These are phyloP conservation scores for Drosophila neonasuta DNA, from an alignment of 2,888 invertebrate species.

Conservation along the genomic window DNA sequence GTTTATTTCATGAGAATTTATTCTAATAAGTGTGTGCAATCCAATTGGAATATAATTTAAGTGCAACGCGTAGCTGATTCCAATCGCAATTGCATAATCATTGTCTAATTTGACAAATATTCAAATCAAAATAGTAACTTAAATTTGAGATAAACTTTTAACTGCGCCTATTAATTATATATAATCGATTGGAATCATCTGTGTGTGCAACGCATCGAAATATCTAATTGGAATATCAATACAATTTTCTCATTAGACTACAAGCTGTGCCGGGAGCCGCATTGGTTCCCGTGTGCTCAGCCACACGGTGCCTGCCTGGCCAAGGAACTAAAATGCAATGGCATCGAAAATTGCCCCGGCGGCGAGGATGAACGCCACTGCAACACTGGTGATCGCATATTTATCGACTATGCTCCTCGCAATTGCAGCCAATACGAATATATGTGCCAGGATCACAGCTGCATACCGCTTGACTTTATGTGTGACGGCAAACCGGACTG, in stretches of 20 bases:
- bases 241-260: slow-evolving; percentile 57
- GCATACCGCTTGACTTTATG: slow-evolving; percentile 86
- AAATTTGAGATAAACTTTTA: no score
- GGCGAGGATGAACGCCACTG: slow-evolving; percentile 85
- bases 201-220: no score
- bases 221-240: neutral
- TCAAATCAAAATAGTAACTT: no score
- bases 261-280: slow-evolving; percentile 78
- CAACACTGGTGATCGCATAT: slow-evolving; percentile 33
- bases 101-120: no score
- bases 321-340: slow-evolving; percentile 88
- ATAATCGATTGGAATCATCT: no score
- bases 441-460: slow-evolving; percentile 82
- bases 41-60: no score
- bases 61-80: no score
- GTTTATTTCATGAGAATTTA: no score
- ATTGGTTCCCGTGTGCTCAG: slow-evolving; percentile 80
- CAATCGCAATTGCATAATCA: no score
- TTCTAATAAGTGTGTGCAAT: no score
- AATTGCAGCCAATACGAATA: slow-evolving; percentile 79
- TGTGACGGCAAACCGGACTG: slow-evolving; percentile 91
- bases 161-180: no score
- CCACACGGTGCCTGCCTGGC: slow-evolving; percentile 87
- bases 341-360: slow-evolving; percentile 86
- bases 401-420: slow-evolving; percentile 42